Base-by-base conservation (phyloP, 2,113 vertebrate species). In the Peromyscus leucopus region DNA sequence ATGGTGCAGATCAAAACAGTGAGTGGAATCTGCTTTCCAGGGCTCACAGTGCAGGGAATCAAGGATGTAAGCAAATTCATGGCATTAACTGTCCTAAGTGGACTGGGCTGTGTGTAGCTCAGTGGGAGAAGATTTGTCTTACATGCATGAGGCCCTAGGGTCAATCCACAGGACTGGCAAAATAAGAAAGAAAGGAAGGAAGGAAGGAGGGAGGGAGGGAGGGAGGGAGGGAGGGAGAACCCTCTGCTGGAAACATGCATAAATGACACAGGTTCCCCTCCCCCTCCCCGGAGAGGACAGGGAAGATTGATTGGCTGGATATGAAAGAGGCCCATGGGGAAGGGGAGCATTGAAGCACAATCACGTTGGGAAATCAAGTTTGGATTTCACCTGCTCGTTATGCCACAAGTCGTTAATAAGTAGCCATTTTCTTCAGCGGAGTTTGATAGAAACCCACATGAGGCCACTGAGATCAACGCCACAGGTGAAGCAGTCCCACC, bases 321-420 rank as follows among this genome's bases (percentile, higher is more conserved):
- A 16, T 42, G 9, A 36, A 79, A 79, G 28, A 5, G 1, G 22
- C 42, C 9, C 1, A 0, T 8, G 22, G 71, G 46, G 55, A 59
- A 5, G 61, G 17, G 19, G 15, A 59, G 21, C 22, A 1, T n/a
- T 33, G 39, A 48, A 33, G n/a, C 61, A n/a, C 5, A 9, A 4
- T 55, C 17, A 21, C 22, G 17, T 72, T 24, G 24, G 17, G 21
- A 51, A 72, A 26, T 24, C 65, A 31, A 85, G 13, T 7, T 6
- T 17, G 46, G 42, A 51, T 31, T 33, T 67, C 10, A 39, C 0
- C 7, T 0, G 9, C 71, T 16, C 46, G 0, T 24, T 3, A 21
- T 4, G 36, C n/a, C 12, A 22, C 16, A 86, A 36, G 6, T 71
- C 55, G 39, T 83, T 59, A 57, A 63, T 48, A 51, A 8, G 36